Conservation (phyloP, 2,888 invertebrate species). For the Asteroscopus sphinx region DNA sequence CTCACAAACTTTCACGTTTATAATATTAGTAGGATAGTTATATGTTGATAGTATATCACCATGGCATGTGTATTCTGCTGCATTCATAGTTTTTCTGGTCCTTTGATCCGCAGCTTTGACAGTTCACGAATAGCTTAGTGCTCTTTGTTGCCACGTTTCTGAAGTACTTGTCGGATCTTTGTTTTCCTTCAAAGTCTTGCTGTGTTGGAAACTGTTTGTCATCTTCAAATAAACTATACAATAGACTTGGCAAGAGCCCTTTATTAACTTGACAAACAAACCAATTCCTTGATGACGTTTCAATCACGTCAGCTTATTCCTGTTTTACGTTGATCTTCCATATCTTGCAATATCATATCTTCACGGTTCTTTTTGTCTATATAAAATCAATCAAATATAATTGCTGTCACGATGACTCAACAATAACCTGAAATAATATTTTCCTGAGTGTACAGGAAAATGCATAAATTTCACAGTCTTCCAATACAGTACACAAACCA, state of each 20-base stretch:
- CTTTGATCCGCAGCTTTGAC: not conserved
- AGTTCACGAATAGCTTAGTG: not conserved
- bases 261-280: too few species aligned
- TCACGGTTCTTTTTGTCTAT: not conserved
- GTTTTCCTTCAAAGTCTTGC: not conserved
- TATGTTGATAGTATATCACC: too few species aligned
- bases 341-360: not conserved
- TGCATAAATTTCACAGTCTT: constrained; percentile 36
- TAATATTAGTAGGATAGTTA: too few species aligned
- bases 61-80: too few species aligned
- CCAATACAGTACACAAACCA: constrained; percentile 37
- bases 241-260: too few species aligned
- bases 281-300: too few species aligned
- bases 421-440: constrained; percentile 16
- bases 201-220: not conserved
- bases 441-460: constrained; percentile 18
- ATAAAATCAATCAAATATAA: not conserved
- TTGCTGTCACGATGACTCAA: not conserved
- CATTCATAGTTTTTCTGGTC: too few species aligned
- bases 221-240: not conserved
- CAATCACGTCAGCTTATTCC: not conserved
- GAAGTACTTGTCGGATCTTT: not conserved
- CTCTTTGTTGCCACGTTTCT: not conserved
- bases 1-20: too few species aligned
- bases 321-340: not conserved